Percentiles rank a stretch among this genome's conserved stretches.
phyloP scores from a whole-genome alignment of 2,113 vertebrate genomes.

The Apaloderma vittatum region DNA sequence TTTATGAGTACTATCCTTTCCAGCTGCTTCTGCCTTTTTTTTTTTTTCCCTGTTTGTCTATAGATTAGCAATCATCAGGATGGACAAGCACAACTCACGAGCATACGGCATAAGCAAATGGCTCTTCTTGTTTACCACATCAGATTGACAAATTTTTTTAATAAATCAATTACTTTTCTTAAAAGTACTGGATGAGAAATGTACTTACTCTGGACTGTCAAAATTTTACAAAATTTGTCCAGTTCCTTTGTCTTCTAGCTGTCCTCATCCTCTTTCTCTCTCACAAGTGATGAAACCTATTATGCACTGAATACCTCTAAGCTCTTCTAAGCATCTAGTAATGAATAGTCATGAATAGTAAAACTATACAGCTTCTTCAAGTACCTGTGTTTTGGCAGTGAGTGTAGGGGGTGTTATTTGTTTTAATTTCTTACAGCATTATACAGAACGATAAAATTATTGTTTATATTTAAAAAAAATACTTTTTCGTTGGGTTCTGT shows the following conservation, averaged over 20 bases:
- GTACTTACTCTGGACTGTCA: background rate
- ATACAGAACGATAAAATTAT: background rate
- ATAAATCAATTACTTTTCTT: background rate
- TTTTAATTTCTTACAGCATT: background rate
- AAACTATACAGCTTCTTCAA: background rate
- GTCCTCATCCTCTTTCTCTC: background rate
- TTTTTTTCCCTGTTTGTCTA: background rate
- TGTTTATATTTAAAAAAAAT: background rate
- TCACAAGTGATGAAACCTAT: background rate
- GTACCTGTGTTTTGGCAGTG: background rate
- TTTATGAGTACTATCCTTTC: background rate
- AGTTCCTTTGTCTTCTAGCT: background rate
- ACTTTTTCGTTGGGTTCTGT: background rate
- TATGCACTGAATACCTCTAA: background rate
- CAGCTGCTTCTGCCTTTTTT: background rate
- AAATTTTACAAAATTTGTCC: background rate
- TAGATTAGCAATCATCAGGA: background rate
- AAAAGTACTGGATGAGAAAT: background rate
- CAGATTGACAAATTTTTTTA: background rate
- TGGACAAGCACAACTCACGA: background rate
- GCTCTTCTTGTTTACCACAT: background rate
- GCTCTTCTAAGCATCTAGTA: background rate
- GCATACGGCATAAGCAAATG: background rate
- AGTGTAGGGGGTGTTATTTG: background rate
- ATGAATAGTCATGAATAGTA: background rate